Evolutionary conservation across 2,888 invertebrate species (phyloP).

Genomic region (Caradrina clavipalpis): DNA sequence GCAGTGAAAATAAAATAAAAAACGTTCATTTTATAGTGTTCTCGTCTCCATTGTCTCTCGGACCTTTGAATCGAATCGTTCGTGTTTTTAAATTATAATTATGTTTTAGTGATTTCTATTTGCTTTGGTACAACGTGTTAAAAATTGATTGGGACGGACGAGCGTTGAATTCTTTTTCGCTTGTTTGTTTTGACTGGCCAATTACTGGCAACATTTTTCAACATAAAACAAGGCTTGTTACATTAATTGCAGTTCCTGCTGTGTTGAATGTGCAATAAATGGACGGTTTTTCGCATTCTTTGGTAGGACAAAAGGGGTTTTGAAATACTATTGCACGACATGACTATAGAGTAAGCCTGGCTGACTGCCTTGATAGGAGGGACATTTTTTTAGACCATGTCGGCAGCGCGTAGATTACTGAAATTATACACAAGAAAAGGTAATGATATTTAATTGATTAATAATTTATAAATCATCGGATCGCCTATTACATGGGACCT

Average conservation of each 20-base stretch:
- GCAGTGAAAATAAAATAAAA: conserved; percentile 78
- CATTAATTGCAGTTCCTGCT: conserved; percentile 28
- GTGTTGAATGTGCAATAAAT: conserved; percentile 28
- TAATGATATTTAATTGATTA: too few relatives aligned
- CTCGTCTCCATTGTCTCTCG: conserved; percentile 73
- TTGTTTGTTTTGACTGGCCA: conserved; percentile 48
- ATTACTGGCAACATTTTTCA: conserved; percentile 48
- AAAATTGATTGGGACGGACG: conserved; percentile 37
- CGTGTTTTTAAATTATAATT: conserved; percentile 69
- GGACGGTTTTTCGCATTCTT: conserved; percentile 18
- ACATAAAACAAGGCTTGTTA: conserved; percentile 31
- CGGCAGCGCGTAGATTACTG: too few relatives aligned
- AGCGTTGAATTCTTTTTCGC: conserved; percentile 30
- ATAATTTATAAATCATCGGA: too few relatives aligned
- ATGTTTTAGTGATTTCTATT: conserved; percentile 66
- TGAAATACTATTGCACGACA: too few relatives aligned
- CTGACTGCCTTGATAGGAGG: too few relatives aligned
- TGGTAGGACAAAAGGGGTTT: neutral
- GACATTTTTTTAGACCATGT: too few relatives aligned
- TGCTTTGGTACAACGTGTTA: conserved; percentile 43
- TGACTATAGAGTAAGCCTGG: too few relatives aligned
- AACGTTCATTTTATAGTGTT: conserved; percentile 75
- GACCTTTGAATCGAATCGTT: conserved; percentile 70
- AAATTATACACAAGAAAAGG: too few relatives aligned
- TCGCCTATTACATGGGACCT: too few relatives aligned